Percentiles rank a stretch among this genome's conserved stretches.
These are phyloP conservation scores for Troides oblongomaculatus DNA, from an alignment of 2,888 invertebrate species.

Conservation along the genomic window DNA sequence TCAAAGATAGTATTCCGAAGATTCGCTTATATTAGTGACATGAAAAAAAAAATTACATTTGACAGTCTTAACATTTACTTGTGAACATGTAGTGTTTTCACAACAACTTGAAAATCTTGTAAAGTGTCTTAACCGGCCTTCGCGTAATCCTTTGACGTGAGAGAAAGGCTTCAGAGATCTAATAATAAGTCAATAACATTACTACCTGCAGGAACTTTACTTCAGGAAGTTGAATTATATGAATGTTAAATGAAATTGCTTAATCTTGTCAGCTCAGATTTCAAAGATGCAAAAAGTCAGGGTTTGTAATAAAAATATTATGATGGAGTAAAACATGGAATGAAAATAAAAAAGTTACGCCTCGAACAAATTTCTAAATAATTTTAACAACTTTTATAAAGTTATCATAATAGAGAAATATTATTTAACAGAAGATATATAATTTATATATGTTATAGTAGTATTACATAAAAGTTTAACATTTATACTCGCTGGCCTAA, in stretches of 20 bases:
- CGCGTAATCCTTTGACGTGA: conserved; percentile 6
- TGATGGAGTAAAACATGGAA: too few relatives aligned
- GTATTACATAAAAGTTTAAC: too few relatives aligned
- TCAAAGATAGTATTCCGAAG: background rate
- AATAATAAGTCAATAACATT: conserved; percentile 9
- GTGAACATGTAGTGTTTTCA: background rate
- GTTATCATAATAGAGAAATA: too few relatives aligned
- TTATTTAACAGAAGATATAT: too few relatives aligned
- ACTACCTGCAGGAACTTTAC: background rate
- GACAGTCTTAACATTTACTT: too few relatives aligned
- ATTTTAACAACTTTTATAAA: too few relatives aligned
- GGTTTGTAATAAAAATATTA: background rate
- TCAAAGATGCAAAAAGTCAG: background rate
- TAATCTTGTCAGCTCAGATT: background rate
- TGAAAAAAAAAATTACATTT: too few relatives aligned
- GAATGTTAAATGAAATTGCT: background rate
- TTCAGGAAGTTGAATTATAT: background rate
- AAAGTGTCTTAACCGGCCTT: conserved; percentile 3
- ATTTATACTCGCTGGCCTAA: too few relatives aligned
- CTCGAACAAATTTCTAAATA: too few relatives aligned
- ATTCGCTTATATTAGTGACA: too few relatives aligned
- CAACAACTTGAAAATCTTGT: conserved; percentile 10
- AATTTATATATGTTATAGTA: too few relatives aligned
- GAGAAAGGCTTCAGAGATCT: conserved; percentile 11
- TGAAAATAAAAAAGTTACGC: background rate